Base-by-base conservation (phyloP, 1,140 invertebrate genomes). In the Carposina sasakii region DNA sequence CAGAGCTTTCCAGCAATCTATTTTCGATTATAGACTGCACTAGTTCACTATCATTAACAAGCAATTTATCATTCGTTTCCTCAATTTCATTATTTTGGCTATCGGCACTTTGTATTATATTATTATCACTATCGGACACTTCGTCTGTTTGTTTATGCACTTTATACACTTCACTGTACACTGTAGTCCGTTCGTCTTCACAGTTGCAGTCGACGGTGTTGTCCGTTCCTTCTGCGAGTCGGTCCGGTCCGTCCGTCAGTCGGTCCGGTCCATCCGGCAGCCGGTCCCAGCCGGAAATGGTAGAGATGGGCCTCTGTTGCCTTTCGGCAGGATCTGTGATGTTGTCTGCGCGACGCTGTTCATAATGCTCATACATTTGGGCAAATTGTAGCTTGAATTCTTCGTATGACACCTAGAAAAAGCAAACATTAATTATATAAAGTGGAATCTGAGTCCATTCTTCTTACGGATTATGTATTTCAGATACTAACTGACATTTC, bases 331-430 rank as follows among this genome's bases (percentile, higher is more conserved):
- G 96, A 85, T 98, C 96, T 0, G 96, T 96, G 43, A 98, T 95
- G 67, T 98, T 96, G 72, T 98, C 96, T 2, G 95, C 93, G 30
- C 96, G 88, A 54, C 97, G 93, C 48, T 95, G 90, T 67, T 98
- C 96, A 77, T 98, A 98, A 70, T 98, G 96, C 70, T 97, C 95
- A 81, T 99, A 98, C 94, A 98, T 97, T 85, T 97, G 94, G 46
- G 95, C 94, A 79, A 97, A 97, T 71, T 97, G 95, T 13, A 97
- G 88, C 74, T 96, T 96, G 76, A 98, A 98, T 84, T 99, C 96
- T 88, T 98, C 96, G 76, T 98, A 98, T 0, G 96, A 97, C 3
- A 96, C 94, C 93, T 93, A 61, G 0, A 54, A 64, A n/a, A n/a
- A n/a, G n/a, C n/a, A n/a, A n/a, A n/a, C n/a, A n/a, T n/a, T n/a